Percentiles rank a stretch among this genome's conserved stretches.
These are phyloP conservation scores for Hypolimnas misippus DNA, from an alignment of 2,888 invertebrate genomes.

Conservation along the genomic window DNA sequence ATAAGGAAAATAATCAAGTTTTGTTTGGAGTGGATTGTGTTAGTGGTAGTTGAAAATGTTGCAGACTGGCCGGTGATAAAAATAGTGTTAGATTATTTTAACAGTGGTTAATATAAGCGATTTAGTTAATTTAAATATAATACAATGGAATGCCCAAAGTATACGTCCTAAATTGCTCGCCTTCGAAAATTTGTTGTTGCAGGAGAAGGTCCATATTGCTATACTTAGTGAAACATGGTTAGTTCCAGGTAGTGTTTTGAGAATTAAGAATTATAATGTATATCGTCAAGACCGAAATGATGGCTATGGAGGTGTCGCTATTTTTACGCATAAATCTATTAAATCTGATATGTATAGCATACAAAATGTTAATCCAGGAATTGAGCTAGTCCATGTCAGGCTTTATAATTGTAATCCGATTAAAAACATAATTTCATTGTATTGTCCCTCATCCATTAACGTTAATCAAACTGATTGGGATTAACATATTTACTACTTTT, in stretches of 20 bases:
- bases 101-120: background rate
- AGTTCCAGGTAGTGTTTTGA: slow-evolving; percentile 8
- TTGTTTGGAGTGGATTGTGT: slow-evolving; percentile 29
- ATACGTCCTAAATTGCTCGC: slow-evolving; percentile 10
- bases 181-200: slow-evolving; percentile 16
- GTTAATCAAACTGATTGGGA: slow-evolving; percentile 43
- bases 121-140: slow-evolving; percentile 17
- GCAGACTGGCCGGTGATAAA: slow-evolving; percentile 14
- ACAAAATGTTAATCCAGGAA: background rate
- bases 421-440: slow-evolving; percentile 39
- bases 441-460: slow-evolving; percentile 34
- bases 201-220: slow-evolving; percentile 24
- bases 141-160: slow-evolving; percentile 29
- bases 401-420: slow-evolving; percentile 12
- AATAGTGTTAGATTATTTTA: slow-evolving; percentile 10
- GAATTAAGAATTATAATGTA: background rate
- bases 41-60: slow-evolving; percentile 12
- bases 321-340: slow-evolving; percentile 28
- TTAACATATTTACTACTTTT: slow-evolving; percentile 25
- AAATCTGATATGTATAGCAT: background rate
- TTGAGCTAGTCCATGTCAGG: slow-evolving; percentile 18
- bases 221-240: slow-evolving; percentile 20
- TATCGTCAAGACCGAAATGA: slow-evolving; percentile 20
- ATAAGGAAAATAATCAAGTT: slow-evolving; percentile 15
- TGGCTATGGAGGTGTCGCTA: slow-evolving; percentile 29